Evolutionary conservation across 2,797 vertebrate species (phyloP).

Genomic region (Microtus californicus): DNA sequence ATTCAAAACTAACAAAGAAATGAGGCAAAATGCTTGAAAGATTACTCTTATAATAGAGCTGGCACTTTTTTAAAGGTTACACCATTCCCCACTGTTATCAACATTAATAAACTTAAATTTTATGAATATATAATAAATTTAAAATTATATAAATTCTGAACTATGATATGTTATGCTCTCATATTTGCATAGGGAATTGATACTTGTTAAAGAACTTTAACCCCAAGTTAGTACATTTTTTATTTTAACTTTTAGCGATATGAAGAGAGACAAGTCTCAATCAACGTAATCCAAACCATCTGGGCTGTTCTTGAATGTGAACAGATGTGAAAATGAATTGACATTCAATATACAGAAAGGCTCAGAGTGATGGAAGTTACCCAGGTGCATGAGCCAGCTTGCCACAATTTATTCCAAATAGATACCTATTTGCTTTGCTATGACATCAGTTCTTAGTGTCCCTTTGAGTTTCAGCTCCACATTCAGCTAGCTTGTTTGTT

Average conservation of each 20-base stretch:
- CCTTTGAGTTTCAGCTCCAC: not conserved
- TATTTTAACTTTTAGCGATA: not conserved
- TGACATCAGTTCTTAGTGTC: not conserved
- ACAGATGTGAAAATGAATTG: not conserved
- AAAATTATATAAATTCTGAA: not conserved
- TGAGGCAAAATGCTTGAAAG: not conserved
- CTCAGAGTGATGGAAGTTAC: not conserved
- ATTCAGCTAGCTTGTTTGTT: not conserved
- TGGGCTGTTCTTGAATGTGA: not conserved
- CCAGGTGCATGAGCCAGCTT: not conserved
- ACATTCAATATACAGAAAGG: not conserved
- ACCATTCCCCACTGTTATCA: not conserved
- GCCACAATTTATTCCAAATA: not conserved
- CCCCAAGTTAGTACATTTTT: not conserved
- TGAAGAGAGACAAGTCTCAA: not conserved
- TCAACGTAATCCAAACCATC: not conserved
- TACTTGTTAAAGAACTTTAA: not conserved
- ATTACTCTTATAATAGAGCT: not conserved
- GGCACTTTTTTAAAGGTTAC: not conserved
- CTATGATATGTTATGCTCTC: not conserved
- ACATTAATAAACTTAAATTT: slow-evolving; percentile 21
- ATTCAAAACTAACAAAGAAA: not conserved
- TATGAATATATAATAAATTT: not conserved
- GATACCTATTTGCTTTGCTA: not conserved
- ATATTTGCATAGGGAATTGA: not conserved